phyloP scores from a whole-genome alignment of 2,888 invertebrate species.

The Platyscelio sp. region DNA sequence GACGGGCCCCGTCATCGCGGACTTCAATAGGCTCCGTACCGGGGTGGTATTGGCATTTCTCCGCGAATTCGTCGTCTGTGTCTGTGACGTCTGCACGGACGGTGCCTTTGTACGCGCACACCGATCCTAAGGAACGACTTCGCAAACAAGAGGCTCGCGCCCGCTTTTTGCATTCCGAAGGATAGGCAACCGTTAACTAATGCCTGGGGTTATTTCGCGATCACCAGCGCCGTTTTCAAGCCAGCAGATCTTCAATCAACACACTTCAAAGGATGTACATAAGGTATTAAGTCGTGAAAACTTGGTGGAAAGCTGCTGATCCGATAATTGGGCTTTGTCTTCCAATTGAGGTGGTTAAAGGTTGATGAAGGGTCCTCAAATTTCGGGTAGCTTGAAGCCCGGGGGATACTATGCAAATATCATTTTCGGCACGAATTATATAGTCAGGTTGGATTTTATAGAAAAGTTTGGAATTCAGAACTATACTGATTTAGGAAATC shows the following conservation, averaged over 20 bases:
- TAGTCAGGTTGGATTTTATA: too few relatives aligned
- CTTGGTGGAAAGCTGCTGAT: slow-evolving; percentile 5
- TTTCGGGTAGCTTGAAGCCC: too few relatives aligned
- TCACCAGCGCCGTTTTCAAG: slow-evolving; percentile 19
- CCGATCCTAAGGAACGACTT: slow-evolving; percentile 34
- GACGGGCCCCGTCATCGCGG: slow-evolving; percentile 84
- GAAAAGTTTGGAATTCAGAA: too few relatives aligned
- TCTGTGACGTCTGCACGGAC: slow-evolving; percentile 49
- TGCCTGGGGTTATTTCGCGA: slow-evolving; percentile 58
- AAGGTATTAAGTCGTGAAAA: slow-evolving; percentile 34
- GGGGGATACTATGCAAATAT: too few relatives aligned
- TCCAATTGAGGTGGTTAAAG: too few relatives aligned
- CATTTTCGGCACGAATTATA: too few relatives aligned
- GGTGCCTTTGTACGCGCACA: slow-evolving; percentile 39
- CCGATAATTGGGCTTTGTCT: slow-evolving; percentile 20
- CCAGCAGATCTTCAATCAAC: slow-evolving; percentile 26
- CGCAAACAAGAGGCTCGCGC: slow-evolving; percentile 46
- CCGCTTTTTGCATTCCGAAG: slow-evolving; percentile 51
- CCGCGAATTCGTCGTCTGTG: slow-evolving; percentile 59
- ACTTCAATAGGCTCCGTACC: slow-evolving; percentile 81
- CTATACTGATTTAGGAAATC: too few relatives aligned
- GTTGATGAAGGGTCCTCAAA: too few relatives aligned
- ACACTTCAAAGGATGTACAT: slow-evolving; percentile 48
- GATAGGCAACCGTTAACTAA: slow-evolving; percentile 51
- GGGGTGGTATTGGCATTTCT: slow-evolving; percentile 78